Percentiles rank a stretch among this genome's conserved stretches.
These are phyloP conservation scores for Vannuccia rotundouncinata DNA, from an alignment of 2,888 invertebrate genomes.

Conservation along the genomic window DNA sequence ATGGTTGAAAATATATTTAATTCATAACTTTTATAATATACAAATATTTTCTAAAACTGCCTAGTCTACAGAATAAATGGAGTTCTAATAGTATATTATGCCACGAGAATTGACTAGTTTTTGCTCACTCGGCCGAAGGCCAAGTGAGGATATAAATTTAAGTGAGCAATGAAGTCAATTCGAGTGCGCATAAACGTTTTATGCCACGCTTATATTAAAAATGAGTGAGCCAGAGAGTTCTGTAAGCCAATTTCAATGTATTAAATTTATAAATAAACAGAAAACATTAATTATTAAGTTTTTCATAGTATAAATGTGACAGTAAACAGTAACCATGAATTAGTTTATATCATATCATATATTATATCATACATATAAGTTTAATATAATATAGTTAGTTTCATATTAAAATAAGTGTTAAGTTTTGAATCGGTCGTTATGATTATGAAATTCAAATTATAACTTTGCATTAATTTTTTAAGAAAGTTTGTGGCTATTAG, in stretches of 20 bases:
- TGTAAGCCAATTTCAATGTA: background rate
- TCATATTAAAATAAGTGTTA: no score
- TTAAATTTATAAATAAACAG: background rate
- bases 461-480: background rate
- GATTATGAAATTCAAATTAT: background rate
- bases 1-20: no score
- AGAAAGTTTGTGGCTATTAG: conserved; percentile 21
- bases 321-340: background rate
- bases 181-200: background rate
- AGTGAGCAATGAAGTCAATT: background rate
- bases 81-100: background rate
- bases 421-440: background rate
- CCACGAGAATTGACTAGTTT: background rate
- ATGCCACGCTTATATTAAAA: background rate
- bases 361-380: no score
- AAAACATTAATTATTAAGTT: background rate
- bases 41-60: no score
- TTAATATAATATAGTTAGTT: no score
- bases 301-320: background rate
- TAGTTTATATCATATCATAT: no score
- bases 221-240: background rate
- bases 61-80: no score
- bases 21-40: no score
- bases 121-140: background rate
- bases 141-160: background rate